Conservation (phyloP, 2,888 invertebrate genomes). For the Trachelus tabidus region DNA sequence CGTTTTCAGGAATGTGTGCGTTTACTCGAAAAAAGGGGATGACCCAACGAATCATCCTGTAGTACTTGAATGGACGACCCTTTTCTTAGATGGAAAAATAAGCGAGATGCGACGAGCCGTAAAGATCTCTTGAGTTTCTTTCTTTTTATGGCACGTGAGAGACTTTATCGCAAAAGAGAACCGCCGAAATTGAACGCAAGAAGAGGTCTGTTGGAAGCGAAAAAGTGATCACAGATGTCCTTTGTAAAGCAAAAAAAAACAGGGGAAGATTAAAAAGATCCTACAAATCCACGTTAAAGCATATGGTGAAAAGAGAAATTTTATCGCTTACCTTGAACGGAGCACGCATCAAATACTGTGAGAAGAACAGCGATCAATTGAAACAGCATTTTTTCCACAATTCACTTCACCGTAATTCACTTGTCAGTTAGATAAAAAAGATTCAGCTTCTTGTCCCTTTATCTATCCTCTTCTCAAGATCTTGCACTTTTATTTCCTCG, state of each 20-base stretch:
- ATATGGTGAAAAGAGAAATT: background rate
- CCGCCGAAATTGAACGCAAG: background rate
- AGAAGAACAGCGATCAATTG: constrained; percentile 40
- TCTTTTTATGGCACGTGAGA: background rate
- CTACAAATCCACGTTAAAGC: background rate
- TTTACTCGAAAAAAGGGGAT: background rate
- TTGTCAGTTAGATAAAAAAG: background rate
- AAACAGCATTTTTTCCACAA: constrained; percentile 56
- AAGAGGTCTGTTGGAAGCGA: background rate
- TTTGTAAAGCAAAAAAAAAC: background rate
- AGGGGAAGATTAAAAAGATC: too few relatives aligned
- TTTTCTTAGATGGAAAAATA: background rate
- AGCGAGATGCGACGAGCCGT: background rate
- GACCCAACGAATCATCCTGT: background rate
- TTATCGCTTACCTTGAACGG: background rate
- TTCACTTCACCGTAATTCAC: constrained; percentile 1
- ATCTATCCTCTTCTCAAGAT: background rate
- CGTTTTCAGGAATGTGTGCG: background rate
- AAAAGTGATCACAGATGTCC: background rate
- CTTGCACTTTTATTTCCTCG: background rate
- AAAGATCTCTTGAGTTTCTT: background rate
- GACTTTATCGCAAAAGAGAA: background rate
- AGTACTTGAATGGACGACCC: background rate
- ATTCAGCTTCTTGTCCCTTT: background rate
- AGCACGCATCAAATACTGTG: background rate